A percentile compares a stretch with the other conserved stretches of the same genome.
Evolutionary conservation across 92 coral and sea anemone genomes (phyloP).

Genomic region (Micromussa lordhowensis): DNA sequence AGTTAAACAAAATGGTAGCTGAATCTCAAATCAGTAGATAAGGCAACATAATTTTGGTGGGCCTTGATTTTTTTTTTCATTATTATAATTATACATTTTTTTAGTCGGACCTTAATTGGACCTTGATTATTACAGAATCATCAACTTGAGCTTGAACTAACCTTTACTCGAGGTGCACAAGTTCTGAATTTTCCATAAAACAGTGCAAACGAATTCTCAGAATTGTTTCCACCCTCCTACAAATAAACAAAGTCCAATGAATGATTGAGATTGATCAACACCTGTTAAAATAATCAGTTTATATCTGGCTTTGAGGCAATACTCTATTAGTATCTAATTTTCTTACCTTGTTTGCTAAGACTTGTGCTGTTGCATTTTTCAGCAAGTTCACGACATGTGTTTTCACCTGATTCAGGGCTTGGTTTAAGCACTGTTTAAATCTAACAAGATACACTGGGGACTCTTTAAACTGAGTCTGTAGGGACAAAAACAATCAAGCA

Average conservation of each 20-base stretch:
- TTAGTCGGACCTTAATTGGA: too few relatives aligned
- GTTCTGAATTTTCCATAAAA: conserved; percentile 98
- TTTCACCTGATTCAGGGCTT: conserved; percentile 91
- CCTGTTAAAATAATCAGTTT: neutral
- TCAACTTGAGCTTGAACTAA: neutral
- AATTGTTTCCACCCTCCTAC: conserved; percentile 68
- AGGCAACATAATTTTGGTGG: neutral
- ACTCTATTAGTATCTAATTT: neutral
- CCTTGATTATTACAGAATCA: neutral
- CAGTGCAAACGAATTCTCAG: conserved; percentile 95
- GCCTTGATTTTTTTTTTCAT: too few relatives aligned
- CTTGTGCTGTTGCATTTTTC: conserved; percentile 94
- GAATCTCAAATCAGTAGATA: neutral
- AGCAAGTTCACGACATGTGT: conserved; percentile 90
- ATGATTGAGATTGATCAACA: neutral
- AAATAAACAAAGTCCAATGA: neutral
- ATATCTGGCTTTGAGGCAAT: neutral
- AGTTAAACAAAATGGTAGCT: too few relatives aligned
- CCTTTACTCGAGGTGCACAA: conserved; percentile 99
- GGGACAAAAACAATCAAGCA: neutral
- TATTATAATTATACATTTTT: too few relatives aligned
- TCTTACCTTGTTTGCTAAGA: conserved; percentile 84
- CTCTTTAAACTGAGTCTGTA: conserved; percentile 95
- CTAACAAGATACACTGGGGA: conserved; percentile 79
- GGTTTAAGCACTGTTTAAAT: conserved; percentile 96